A percentile compares a stretch with the other conserved stretches of the same genome.
These are phyloP conservation scores for Carpatolechia fugitivella DNA, from an alignment of 2,888 invertebrate genomes.

Conservation along the genomic window DNA sequence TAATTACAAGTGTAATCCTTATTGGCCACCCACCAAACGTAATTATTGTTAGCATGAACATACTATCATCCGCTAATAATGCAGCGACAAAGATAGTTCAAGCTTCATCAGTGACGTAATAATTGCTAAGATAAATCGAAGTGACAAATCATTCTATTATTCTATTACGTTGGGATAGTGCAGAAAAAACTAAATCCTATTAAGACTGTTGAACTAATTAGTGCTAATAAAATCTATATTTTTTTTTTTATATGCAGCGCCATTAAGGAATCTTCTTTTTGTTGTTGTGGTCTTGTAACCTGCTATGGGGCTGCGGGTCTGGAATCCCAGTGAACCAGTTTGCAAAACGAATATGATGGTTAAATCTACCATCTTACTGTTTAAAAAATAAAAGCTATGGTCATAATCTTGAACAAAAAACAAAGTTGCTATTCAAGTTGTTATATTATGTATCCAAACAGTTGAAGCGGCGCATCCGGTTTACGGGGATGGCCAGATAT, in stretches of 20 bases:
- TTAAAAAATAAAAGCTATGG: constrained; percentile 40
- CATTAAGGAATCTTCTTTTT: constrained; percentile 10
- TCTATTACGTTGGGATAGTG: constrained; percentile 5
- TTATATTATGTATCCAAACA: constrained; percentile 41
- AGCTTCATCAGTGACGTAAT: constrained; percentile 10
- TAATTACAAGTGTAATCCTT: constrained; percentile 5
- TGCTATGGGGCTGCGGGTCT: not conserved
- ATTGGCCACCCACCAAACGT: constrained; percentile 5
- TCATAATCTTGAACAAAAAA: constrained; percentile 38
- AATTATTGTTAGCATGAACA: constrained; percentile 3
- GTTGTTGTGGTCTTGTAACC: not conserved
- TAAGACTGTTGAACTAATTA: not conserved
- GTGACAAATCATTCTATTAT: constrained; percentile 13
- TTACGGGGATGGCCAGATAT: constrained; percentile 60
- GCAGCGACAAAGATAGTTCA: not conserved
- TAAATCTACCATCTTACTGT: constrained; percentile 26
- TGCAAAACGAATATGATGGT: constrained; percentile 22
- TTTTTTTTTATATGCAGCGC: not conserved
- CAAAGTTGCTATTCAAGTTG: constrained; percentile 29
- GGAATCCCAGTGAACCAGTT: constrained; percentile 25
- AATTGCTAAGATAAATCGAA: constrained; percentile 14
- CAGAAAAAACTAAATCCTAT: constrained; percentile 9
- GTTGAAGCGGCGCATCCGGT: constrained; percentile 49
- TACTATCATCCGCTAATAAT: not conserved
- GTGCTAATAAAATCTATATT: constrained; percentile 5